A percentile compares a stretch with the other conserved stretches of the same genome.
Conservation (phyloP, 2,888 invertebrate species). For the Ptychoptera albimana region DNA sequence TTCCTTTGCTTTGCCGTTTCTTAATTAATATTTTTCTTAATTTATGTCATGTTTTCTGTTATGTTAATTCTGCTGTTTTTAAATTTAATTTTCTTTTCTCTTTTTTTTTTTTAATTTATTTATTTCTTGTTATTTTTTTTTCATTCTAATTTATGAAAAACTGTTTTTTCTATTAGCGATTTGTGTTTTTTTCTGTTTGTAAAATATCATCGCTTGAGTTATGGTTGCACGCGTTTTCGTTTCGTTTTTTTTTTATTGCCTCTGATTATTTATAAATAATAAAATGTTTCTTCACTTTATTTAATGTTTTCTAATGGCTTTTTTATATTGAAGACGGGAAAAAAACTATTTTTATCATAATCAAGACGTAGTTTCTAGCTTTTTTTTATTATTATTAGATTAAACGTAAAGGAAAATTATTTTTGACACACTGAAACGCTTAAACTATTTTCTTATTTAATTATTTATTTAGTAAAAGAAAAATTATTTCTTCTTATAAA, state of each 20-base stretch:
- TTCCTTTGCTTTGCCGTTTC: no score
- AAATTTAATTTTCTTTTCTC: background rate
- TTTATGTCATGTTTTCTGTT: no score
- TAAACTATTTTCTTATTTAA: no score
- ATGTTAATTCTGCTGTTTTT: background rate
- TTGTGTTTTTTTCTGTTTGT: background rate
- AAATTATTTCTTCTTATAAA: no score
- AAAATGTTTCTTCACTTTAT: background rate
- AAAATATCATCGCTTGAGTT: background rate
- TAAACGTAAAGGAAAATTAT: no score
- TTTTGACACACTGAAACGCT: no score
- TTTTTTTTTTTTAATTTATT: background rate
- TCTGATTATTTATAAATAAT: background rate
- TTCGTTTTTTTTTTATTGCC: background rate
- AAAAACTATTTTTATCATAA: background rate
- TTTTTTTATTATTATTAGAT: no score
- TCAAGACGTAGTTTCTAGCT: no score
- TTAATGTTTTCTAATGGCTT: background rate
- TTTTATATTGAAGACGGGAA: background rate
- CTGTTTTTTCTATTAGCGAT: background rate
- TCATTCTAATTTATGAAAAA: background rate
- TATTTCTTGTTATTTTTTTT: background rate
- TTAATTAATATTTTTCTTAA: no score
- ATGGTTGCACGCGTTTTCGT: no score
- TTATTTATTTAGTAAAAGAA: no score